Evolutionary conservation across 2,113 vertebrate species (phyloP), one percentile per base, ranked within the genome.

Genomic region (Pipra filicauda): DNA sequence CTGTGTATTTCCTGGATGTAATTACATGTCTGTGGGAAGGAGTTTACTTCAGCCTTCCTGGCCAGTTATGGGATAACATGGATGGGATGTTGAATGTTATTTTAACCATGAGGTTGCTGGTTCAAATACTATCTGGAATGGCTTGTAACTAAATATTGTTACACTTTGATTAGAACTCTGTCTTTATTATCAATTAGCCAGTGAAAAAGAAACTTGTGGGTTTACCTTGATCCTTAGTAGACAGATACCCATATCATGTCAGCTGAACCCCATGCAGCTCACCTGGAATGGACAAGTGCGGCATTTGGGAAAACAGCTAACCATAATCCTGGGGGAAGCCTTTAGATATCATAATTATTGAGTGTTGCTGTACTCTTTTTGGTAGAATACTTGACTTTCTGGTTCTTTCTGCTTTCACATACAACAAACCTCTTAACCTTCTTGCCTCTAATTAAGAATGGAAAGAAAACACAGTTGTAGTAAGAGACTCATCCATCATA

Each of bases 11-110:
- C 85, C 83, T 95, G 91, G 69, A 66, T 81, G 70, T 76, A 55
- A 87, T 88, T 59, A 72, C 41, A 22, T 73, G 57, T 48, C 87
- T 93, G 61, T 80, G 88, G 85, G 77, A 93, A 86, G 78, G 46
- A 49, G 69, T 57, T 79, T 93, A 84, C 62, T 90, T 31, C 64
- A 84, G n/a, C 18, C 65, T 55, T 91, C 80, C 73, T 91, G 72
- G 49, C 15, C 64, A 69, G 5, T 66, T 64, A 37, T 4, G 16
- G 49, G 57, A 72, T 65, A 88, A 54, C 12, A 70, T 0, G 2
- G 39, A 62, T 8, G 8, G 44, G 64, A 52, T 81, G 31, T 18
- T 44, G 59, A 31, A 52, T 67, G 28, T 37, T 84, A 59, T 64
- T 86, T 88, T 17, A 67, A 72, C 44, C 9, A 9, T 12, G 65